Evolutionary conservation across 2,113 vertebrate species (phyloP), one percentile per base, ranked within the genome.

Genomic region (Ursus arctos): DNA sequence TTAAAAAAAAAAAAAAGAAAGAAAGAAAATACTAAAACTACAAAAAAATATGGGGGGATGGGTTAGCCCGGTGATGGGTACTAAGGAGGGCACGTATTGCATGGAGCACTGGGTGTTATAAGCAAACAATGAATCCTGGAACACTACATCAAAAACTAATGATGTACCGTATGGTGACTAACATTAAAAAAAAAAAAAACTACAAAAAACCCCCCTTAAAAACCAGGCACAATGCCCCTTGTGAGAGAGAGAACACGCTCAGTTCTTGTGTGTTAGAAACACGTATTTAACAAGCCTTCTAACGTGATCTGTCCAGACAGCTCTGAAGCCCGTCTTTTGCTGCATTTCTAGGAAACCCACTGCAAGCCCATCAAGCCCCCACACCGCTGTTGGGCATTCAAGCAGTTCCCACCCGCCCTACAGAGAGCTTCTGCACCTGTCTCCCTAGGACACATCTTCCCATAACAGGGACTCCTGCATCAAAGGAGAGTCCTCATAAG

Each of bases 401-500:
- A 31, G 7, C 4, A 0, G 22, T 6, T 43, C 84, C 53, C 65
- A 0, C 18, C 67, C 40, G 43, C 11, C 53, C 53, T 19, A 21
- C 3, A 82, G n/a, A 15, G 1, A 0, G 2, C 69, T 43, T 59
- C 74, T 43, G 36, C 47, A 11, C 3, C 0, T 26, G 22, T 21
- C 65, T 43, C 63, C 26, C 63, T 4, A 16, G 26, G 47, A 26
- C 22, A 31, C 18, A 51, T 18, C 7, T 43, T 6, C 89, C 81
- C 28, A 15, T 43, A 76, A 21, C 7, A 0, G 31, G 57, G 28
- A 24, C 0, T 47, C 55, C 28, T 22, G 4, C 47, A n/a, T 21
- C 79, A 72, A 28, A 47, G 7, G 3, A 36, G 8, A n/a, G 6
- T 36, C 21, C 4, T 12, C 1, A 1, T 0, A 19, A 36, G 40